Evolutionary conservation across 2,113 vertebrate genomes (phyloP), one percentile per base, ranked within the genome.

Genomic region (Pavo muticus): DNA sequence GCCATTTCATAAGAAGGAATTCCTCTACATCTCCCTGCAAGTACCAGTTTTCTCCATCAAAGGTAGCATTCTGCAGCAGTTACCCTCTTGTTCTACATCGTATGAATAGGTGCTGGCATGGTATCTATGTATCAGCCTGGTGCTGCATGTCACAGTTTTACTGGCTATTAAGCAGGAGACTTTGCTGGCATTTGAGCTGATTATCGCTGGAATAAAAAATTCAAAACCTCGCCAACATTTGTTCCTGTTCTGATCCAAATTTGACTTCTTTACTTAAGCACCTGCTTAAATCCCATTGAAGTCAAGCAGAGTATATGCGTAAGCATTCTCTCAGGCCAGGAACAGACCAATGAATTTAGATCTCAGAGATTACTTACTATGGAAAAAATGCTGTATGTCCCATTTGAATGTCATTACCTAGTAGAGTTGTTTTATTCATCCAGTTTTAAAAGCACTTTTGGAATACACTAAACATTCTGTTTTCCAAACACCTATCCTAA

Each of bases 121-220:
- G 20, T n/a, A 56, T 1, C 3, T 5, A 4, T 10, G 3, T 30
- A 67, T n/a, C 23, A 64, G 1, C 11, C 8, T 50, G 13, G 2
- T 67, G 9, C 21, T 14, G 3, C 23, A 48, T 9, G 13, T 68
- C 37, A 29, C 29, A 11, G 4, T 87, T 91, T 77, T 15, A 39
- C 9, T 56, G 29, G 56, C 78, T 63, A 32, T 37, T n/a, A 40
- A 56, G 24, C 1, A 27, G 11, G 17, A 74, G 17, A 52, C 7
- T 72, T 68, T 78, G 20, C 37, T 74, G 37, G 7, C 65, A 20
- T 54, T 78, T 45, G 18, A 63, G 18, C 20, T 37, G 37, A 77
- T 74, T 48, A 48, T 8, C 20, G 16, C 9, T 45, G 30, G 23
- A 71, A 63, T 48, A 59, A 40, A 84, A 88, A 29, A 6, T 23